These are phyloP conservation scores for Eulithis testata DNA, from an alignment of 2,888 invertebrate species.

Conservation along the genomic window DNA sequence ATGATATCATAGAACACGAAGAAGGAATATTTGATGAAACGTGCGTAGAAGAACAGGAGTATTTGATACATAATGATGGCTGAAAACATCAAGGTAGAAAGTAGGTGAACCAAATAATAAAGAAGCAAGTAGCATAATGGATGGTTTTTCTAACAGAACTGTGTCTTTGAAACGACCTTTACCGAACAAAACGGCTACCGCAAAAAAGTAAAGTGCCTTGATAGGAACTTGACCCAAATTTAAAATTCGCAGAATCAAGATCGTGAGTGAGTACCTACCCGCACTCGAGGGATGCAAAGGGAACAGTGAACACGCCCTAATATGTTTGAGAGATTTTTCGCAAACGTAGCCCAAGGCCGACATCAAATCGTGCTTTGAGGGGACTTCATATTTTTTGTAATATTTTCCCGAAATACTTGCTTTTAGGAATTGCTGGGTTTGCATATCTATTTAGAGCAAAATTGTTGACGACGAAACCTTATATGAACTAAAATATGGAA, in stretches of 20 bases:
- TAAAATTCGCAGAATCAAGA: constrained; percentile 13
- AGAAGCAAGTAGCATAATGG: not conserved
- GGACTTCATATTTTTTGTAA: constrained; percentile 18
- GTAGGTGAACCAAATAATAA: constrained; percentile 1
- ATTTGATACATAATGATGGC: not conserved
- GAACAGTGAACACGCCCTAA: constrained; percentile 18
- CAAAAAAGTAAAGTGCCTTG: constrained; percentile 4
- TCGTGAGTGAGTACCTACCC: constrained; percentile 13
- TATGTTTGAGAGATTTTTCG: constrained; percentile 23
- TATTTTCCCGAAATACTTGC: constrained; percentile 9
- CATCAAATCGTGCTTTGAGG: constrained; percentile 27
- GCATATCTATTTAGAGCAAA: not conserved
- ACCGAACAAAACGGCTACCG: not conserved
- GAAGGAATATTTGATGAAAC: too few relatives aligned
- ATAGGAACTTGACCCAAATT: constrained; percentile 18
- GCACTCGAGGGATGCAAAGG: constrained; percentile 15
- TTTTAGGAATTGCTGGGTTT: constrained; percentile 7
- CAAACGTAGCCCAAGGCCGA: constrained; percentile 32
- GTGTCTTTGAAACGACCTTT: not conserved
- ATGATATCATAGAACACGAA: too few relatives aligned
- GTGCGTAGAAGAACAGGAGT: too few relatives aligned
- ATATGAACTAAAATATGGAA: too few relatives aligned
- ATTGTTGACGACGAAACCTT: not conserved
- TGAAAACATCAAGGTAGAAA: not conserved
- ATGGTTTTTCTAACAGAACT: constrained; percentile 1